Percentiles rank a stretch among this genome's conserved stretches.
Evolutionary conservation across 1,140 invertebrate genomes (phyloP).

Genomic region (Rhynchophorus ferrugineus): DNA sequence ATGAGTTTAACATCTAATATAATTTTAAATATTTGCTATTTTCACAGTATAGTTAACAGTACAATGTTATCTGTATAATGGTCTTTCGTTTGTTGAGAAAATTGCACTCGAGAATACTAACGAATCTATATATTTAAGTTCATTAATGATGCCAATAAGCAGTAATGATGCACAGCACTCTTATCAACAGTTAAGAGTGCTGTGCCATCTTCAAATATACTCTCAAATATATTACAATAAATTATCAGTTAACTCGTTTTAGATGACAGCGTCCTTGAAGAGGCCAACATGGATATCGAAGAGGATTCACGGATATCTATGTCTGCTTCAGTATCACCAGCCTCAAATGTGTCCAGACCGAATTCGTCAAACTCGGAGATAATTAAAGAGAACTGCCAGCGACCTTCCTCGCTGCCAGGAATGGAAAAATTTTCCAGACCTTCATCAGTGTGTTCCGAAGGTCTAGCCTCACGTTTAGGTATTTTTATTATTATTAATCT

Average conservation of each 20-base stretch:
- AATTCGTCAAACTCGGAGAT: conserved; percentile 36
- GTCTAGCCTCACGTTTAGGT: conserved; percentile 19
- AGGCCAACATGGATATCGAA: conserved; percentile 9
- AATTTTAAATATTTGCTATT: too few species aligned
- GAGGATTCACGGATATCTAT: conserved; percentile 4
- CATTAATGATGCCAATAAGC: too few species aligned
- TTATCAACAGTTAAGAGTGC: too few species aligned
- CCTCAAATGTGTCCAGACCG: conserved; percentile 35
- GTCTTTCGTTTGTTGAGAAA: too few species aligned
- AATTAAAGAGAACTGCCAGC: conserved; percentile 18
- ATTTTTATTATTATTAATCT: not conserved
- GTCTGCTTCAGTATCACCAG: conserved; percentile 34
- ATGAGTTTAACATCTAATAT: too few species aligned
- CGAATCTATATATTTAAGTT: too few species aligned
- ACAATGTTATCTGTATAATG: too few species aligned
- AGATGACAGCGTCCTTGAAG: conserved; percentile 14
- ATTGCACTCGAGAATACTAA: too few species aligned
- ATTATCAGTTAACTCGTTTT: conserved; percentile 6
- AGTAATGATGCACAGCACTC: too few species aligned
- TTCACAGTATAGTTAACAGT: too few species aligned
- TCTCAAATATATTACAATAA: too few species aligned
- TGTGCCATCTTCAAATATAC: too few species aligned
- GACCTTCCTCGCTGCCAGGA: conserved; percentile 8
- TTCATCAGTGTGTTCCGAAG: conserved; percentile 38
- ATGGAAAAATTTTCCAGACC: conserved; percentile 30